Evolutionary conservation across 2,888 invertebrate species (phyloP), one percentile per base, ranked within the genome.

Genomic region (Invenusta paracnida): DNA sequence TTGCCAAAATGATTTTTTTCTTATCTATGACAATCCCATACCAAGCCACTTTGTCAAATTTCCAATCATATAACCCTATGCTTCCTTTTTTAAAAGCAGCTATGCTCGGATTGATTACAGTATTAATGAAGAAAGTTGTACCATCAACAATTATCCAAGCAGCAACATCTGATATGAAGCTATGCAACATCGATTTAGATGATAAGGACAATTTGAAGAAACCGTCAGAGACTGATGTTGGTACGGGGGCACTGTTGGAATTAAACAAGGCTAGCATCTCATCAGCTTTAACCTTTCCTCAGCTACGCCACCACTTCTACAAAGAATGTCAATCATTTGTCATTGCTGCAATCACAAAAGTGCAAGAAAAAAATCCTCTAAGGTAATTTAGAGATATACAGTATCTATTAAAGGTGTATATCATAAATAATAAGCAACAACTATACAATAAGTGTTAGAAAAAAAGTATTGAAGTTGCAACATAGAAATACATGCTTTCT

Each of bases 1-100:
- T 73, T 73, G 73, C 17, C 73, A 73, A 73, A 73, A 73, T 73
- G 73, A 73, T 13, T 73, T 73, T 73, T 23, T 73, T 73, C 73
- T 73, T 73, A 73, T 73, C 73, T 5, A 73, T 73, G 73, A 73
- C 73, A 73, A 73, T 73, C 73, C 73, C 17, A 73, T 73, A 73
- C 73, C 73, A 73, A 73, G 73, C 73, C 73, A 73, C 23, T 73
- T 73, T 73, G 73, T 73, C 73, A 73, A 73, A 73, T 73, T 73
- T 73, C 73, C 73, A 73, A 73, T 73, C 73, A 23, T 73, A 73
- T 73, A 73, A 25, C 73, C 73, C 73, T 73, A 73, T 73, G 73
- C 73, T 73, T 73, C 73, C 25, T 73, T 73, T 73, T 73, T 73
- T 73, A 73, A 73, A 73, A 73, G 2, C 11, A 23, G 11, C 11